Evolutionary conservation across 2,797 vertebrate genomes (phyloP).

Genomic region (Champsocephalus gunnari): DNA sequence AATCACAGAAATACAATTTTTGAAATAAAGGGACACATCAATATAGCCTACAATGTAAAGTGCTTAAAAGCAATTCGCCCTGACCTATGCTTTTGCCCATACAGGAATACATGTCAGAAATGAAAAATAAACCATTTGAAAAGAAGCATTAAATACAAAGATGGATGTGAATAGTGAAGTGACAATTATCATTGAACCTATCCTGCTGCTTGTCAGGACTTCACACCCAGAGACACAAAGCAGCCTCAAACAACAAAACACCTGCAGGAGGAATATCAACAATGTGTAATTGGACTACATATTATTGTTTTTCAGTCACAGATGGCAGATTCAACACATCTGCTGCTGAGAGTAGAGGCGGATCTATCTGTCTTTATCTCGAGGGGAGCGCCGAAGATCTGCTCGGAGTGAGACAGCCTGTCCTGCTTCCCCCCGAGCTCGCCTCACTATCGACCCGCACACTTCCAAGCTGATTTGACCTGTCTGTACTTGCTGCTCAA

Average conservation of each 20-base stretch:
- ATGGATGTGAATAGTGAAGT: background rate
- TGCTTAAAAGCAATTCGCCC: background rate
- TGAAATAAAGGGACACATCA: background rate
- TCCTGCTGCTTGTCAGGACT: background rate
- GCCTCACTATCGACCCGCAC: conserved; percentile 59
- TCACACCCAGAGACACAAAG: background rate
- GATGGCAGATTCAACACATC: conserved; percentile 34
- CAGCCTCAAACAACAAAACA: background rate
- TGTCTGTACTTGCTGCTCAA: conserved; percentile 35
- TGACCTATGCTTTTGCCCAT: background rate
- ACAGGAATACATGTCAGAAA: background rate
- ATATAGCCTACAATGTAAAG: too few relatives aligned
- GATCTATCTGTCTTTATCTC: conserved; percentile 59
- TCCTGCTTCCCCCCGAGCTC: conserved; percentile 47
- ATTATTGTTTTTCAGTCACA: conserved; percentile 15
- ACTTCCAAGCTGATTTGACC: conserved; percentile 62
- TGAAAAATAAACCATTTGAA: background rate
- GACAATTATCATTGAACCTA: background rate
- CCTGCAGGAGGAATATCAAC: background rate
- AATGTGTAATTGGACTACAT: background rate
- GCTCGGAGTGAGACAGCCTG: conserved; percentile 44
- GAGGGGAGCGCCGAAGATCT: conserved; percentile 43
- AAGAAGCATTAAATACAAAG: background rate
- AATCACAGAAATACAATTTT: background rate
- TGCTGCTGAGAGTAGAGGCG: conserved; percentile 33